Evolutionary conservation across 1,140 invertebrate species (phyloP), one percentile per base, ranked within the genome.

Genomic region (Drosophila santomea): DNA sequence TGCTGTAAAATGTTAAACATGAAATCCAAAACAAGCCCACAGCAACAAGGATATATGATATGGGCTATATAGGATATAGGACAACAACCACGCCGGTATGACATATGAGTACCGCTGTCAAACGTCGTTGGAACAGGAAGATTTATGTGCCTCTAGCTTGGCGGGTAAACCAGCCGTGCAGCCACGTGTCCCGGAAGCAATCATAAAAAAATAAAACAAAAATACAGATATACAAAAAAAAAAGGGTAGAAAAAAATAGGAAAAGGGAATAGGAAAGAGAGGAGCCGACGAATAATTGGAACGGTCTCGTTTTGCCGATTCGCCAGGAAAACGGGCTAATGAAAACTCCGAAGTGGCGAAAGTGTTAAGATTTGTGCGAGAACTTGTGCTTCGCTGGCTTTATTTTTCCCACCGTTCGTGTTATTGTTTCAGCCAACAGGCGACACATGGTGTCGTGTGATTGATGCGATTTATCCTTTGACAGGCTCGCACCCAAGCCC

Each of bases 31-130:
- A 77, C 74, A 76, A 52, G 52, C 28, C 58, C 32, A 17, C 48
- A 35, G 23, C 32, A 47, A 41, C 17, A 28, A 47, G 23, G 50
- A 44, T 57, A 20, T 32, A 1, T n/a, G 23, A 12, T 39, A 14
- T 39, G 11, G 38, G 36, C 17, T 17, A 38, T 38, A 14, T 14
- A 14, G n/a, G 39, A 15, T 41, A 20, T 15, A 1, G 36, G 14
- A 62, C 32, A 66, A 75, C 54, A 74, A 59, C 52, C 48, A 74
- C 20, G 47, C 43, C 52, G 48, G 55, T 41, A 41, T 77, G 63
- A 77, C 74, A 76, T 77, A 77, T 77, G 74, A 77, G 74, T 77
- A 73, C 28, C 50, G 63, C 74, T 77, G 74, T 77, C 74, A 77
- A 69, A 77, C 35, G 74, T 77, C 73, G 64, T 57, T 57, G 76